Base-by-base conservation (phyloP, 2,113 vertebrate species). In the Parus major region DNA sequence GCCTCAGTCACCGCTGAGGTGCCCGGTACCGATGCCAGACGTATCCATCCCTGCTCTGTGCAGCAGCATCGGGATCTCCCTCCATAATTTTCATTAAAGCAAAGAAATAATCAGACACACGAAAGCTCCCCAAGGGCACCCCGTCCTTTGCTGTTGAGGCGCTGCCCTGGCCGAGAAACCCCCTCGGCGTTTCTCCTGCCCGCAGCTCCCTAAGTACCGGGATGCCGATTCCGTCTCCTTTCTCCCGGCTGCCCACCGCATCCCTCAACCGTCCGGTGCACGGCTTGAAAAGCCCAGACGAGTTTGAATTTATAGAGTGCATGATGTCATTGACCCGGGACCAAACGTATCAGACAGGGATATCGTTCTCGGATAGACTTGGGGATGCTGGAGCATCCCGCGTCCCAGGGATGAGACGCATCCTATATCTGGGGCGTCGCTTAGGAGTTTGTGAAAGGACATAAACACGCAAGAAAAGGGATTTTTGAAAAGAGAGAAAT, bases 281-380 rank as follows among this genome's bases (percentile, higher is more conserved):
- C 13, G 23, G 46, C 75, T 92, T 70, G 18, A 55, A 61, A 85
- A 90, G 55, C 6, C 10, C 29, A 61, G 90, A 33, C 7, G 29
- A 24, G 5, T 41, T 96, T 95, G 78, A 35, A 93, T 95, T 97
- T 95, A 91, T 56, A 80, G 91, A n/a, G 60, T 80, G 88, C 82
- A 13, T 70, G 61, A 66, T 95, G 73, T 92, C 88, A 92, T 8
- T 85, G 92, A 94, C 64, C 78, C 12, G 24, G 85, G 46, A 93
- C 42, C 66, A 66, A 91, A 35, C 18, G 17, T 52, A 72, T 36
- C 55, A 61, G 82, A 94, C 66, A 44, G 61, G 63, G 41, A 15
- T 44, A 72, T 15, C 57, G 15, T 60, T 35, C 18, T 82, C 25
- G 25, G 59, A 2, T 46, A 55, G 27, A 46, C 83, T 16, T 83